Evolutionary conservation across 2,797 vertebrate genomes (phyloP), one percentile per base, ranked within the genome.

Genomic region (Leptatherina wallacei): DNA sequence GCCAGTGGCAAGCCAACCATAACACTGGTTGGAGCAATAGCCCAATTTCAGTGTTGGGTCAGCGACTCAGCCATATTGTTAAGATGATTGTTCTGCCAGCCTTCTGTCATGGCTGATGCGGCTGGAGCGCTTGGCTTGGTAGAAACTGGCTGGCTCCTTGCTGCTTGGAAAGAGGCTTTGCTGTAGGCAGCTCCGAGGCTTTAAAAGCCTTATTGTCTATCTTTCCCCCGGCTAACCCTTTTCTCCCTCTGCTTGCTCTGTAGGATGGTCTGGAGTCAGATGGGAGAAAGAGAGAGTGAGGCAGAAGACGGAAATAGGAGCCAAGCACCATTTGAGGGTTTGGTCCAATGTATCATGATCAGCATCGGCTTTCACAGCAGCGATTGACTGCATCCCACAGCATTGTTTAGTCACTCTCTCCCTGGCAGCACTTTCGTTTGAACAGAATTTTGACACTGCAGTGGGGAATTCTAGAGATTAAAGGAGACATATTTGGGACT

Each of bases 81-180:
- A 93, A 95, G 93, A 93, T 93, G 92, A 93, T 94, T 94, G 91
- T 91, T 92, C 88, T 94, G 94, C 93, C 93, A 95, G 94, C 89
- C 93, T 91, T 93, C 93, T 94, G 94, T 94, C 92, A 92, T 88
- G 89, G 92, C 91, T 93, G 93, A 94, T 93, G 92, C 86, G 92
- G 92, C 89, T 92, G 89, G 90, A 93, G 89, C 86, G 85, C 85
- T 92, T 92, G 90, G 89, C 88, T 87, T 74, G 88, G 85, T 84
- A 57, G 83, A 24, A 87, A 74, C 88, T 83, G 91, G 85, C 88
- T 91, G 91, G 91, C 89, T 91, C 81, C 71, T 81, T 47, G 59
- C 84, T 80, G 88, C 91, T 90, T 91, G 89, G 86, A 94, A 95
- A 95, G 93, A 94, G 59, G 93, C 94, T 95, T 95, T 95, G 93